Evolutionary conservation across 2,797 vertebrate genomes (phyloP).

Genomic region (Sebastes diploproa): DNA sequence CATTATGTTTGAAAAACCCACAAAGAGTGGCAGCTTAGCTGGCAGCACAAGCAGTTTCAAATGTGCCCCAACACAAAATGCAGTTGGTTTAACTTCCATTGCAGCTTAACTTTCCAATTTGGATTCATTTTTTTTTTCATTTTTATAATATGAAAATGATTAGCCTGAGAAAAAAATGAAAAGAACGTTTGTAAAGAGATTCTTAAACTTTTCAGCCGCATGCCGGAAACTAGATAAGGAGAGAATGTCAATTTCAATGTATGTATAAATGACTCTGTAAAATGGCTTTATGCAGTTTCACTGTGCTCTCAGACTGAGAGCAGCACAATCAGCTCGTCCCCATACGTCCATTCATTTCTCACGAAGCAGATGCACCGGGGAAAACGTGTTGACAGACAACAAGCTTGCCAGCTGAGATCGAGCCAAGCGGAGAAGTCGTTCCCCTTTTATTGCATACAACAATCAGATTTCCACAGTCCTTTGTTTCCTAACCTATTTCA

Average conservation of each 20-base stretch:
- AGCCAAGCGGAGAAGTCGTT: slow-evolving; percentile 28
- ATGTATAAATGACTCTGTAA: slow-evolving; percentile 38
- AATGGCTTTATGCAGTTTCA: slow-evolving; percentile 30
- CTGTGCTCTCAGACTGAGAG: slow-evolving; percentile 33
- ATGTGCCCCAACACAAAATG: slow-evolving; percentile 33
- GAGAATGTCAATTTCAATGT: slow-evolving; percentile 52
- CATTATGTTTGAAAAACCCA: slow-evolving; percentile 14
- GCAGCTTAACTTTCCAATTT: slow-evolving; percentile 68
- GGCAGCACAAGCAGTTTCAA: slow-evolving; percentile 32
- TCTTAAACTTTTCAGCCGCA: slow-evolving; percentile 54
- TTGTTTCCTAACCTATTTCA: not conserved
- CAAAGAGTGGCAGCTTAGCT: slow-evolving; percentile 25
- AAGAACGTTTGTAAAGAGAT: slow-evolving; percentile 45
- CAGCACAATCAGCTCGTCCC: slow-evolving; percentile 42
- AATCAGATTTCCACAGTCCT: slow-evolving; percentile 1
- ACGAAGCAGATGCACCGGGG: slow-evolving; percentile 14
- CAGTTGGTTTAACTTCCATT: slow-evolving; percentile 38
- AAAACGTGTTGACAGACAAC: slow-evolving; percentile 26
- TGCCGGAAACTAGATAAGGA: slow-evolving; percentile 68
- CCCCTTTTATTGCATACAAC: not conserved
- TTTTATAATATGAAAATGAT: slow-evolving; percentile 51
- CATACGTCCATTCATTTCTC: slow-evolving; percentile 38
- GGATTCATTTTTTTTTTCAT: slow-evolving; percentile 40
- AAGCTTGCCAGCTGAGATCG: slow-evolving; percentile 31
- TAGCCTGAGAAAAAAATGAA: slow-evolving; percentile 53